These are phyloP conservation scores for Orchesella flavescens DNA, from an alignment of 2,888 invertebrate genomes.

Conservation along the genomic window DNA sequence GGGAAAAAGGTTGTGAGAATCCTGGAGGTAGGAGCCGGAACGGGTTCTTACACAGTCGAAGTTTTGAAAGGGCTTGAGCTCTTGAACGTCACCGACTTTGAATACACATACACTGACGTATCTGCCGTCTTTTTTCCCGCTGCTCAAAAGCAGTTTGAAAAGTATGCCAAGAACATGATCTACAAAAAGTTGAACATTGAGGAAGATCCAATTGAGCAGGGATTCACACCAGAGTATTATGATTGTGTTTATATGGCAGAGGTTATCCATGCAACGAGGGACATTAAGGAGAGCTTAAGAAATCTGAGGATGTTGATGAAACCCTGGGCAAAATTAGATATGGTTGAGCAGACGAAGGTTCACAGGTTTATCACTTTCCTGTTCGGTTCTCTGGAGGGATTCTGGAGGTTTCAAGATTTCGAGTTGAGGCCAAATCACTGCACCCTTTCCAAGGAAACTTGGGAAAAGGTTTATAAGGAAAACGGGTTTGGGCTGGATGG, in stretches of 20 bases:
- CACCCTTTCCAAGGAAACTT: background rate
- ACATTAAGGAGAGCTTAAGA: background rate
- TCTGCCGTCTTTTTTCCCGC: constrained; percentile 19
- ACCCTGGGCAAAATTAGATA: background rate
- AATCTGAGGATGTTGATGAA: constrained; percentile 13
- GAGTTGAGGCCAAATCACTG: constrained; percentile 18
- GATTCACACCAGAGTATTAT: constrained; percentile 10
- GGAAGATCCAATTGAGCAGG: constrained; percentile 28
- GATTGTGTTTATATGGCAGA: background rate
- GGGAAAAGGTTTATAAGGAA: constrained; percentile 8
- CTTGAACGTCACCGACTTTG: constrained; percentile 3
- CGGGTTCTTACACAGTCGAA: background rate
- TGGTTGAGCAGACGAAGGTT: background rate
- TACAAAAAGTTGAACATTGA: constrained; percentile 28
- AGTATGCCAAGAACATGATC: background rate
- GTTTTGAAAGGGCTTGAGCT: too few species aligned
- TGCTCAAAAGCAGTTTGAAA: constrained; percentile 19
- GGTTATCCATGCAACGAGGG: constrained; percentile 27
- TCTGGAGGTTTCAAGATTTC: constrained; percentile 33
- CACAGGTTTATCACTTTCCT: constrained; percentile 12
- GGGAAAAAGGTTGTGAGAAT: background rate
- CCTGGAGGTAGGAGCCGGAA: constrained; percentile 23
- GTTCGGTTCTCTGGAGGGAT: constrained; percentile 27
- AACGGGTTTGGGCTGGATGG: constrained; percentile 7
- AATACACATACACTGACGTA: constrained; percentile 40